These are phyloP conservation scores for Megatriorchis doriae DNA, from an alignment of 2,113 vertebrate genomes.

Conservation along the genomic window DNA sequence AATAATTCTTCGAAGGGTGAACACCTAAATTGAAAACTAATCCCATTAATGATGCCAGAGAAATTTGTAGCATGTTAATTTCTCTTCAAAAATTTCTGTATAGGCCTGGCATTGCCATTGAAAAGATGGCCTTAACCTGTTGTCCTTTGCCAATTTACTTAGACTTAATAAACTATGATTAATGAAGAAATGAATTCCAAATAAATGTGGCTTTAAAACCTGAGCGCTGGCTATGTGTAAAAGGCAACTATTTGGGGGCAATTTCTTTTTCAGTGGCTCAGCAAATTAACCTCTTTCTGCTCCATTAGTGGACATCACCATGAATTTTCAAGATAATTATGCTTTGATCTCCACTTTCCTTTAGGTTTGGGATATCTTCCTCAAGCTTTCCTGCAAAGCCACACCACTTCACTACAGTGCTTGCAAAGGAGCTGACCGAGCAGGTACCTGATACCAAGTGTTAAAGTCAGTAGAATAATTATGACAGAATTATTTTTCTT, in stretches of 20 bases:
- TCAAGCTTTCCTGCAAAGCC: background rate
- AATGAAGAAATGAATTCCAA: background rate
- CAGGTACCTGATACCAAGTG: background rate
- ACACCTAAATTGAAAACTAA: background rate
- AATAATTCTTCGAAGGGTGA: background rate
- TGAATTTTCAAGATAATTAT: background rate
- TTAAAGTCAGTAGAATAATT: background rate
- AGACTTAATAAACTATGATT: background rate
- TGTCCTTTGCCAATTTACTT: background rate
- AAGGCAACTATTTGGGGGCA: background rate
- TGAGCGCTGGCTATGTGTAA: background rate
- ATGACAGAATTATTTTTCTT: background rate
- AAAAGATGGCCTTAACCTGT: background rate
- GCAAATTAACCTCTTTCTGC: background rate
- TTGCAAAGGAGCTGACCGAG: background rate
- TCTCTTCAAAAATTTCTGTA: background rate
- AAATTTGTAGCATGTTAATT: background rate
- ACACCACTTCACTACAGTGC: accelerated
- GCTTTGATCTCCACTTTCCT: background rate
- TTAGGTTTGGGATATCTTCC: background rate
- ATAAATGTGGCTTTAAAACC: background rate
- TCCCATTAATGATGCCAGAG: background rate
- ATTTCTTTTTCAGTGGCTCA: background rate
- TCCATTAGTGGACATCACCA: background rate
- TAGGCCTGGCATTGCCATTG: background rate